Base-by-base conservation (phyloP, 2,113 vertebrate species). In the Hiodon alosoides region DNA sequence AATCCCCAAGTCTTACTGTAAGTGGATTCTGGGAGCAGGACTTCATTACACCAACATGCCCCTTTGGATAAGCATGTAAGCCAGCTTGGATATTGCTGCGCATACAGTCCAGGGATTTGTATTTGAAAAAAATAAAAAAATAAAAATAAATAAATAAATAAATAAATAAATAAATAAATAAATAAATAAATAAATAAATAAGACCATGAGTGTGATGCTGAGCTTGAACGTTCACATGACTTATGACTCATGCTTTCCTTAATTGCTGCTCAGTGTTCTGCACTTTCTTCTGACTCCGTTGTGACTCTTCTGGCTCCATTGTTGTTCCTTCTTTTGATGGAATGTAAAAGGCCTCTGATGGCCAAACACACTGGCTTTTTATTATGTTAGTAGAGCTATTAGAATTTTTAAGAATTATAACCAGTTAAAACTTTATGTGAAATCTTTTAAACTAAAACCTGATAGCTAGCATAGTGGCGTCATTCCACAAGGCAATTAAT, bases 241-340 rank as follows among this genome's bases (percentile, higher is more conserved):
- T 53, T n/a, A n/a, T n/a, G n/a, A n/a, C n/a, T 58, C 91, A 90
- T 71, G 90, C 89, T 83, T 90, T 90, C 76, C 85, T 83, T 10
- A 93, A 83, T 72, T 91, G 90, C 68, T 90, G 88, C 59, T 67
- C 59, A 67, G 90, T 93, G 77, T 93, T 87, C 69, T 89, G 88
- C 72, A 83, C 84, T 85, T 91, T 94, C 9, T 91, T 83, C 64
- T 85, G 87, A 31, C 2, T 84, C 93, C 91, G 84, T 85, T 93
- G 85, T 91, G 84, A 85, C 93, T 93, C 73, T 91, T 79, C 79
- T 89, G 86, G 67, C 93, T 92, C 77, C 93, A 87, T 76, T 93
- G 92, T 4, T 92, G 84, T 78, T 93, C 92, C 83, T 91, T 92
- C 83, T 93, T 92, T 85, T 85, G 89, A 84, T 93, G 93, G 89